A percentile compares a stretch with the other conserved stretches of the same genome.
These are phyloP conservation scores for Saccopteryx bilineata DNA, from an alignment of 2,113 vertebrate species.

Conservation along the genomic window DNA sequence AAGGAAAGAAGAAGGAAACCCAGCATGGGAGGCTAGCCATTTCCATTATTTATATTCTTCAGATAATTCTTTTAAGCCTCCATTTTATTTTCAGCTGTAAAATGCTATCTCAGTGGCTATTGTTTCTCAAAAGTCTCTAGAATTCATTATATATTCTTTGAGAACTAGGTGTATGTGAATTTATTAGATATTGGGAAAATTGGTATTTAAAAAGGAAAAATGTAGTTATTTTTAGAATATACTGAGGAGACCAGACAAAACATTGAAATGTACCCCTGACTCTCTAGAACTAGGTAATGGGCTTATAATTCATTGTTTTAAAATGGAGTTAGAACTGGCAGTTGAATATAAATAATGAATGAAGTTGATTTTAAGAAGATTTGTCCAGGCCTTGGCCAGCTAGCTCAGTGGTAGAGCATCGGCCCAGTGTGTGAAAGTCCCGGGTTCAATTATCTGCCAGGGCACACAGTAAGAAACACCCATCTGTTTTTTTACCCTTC, in stretches of 20 bases:
- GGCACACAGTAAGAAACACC: no score
- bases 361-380: conserved; percentile 11
- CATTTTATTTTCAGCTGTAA: not conserved
- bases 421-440: no score
- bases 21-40: not conserved
- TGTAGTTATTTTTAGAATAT: not conserved
- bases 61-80: not conserved
- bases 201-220: conserved; percentile 53
- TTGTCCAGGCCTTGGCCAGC: no score
- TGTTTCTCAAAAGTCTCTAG: conserved; percentile 20
- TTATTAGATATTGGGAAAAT: conserved; percentile 1
- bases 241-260: not conserved
- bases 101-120: conserved; percentile 1
- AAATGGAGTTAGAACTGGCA: conserved; percentile 16
- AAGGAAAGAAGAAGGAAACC: not conserved
- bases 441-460: no score
- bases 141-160: not conserved
- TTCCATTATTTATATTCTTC: conserved; percentile 30
- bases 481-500: no score
- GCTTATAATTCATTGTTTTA: not conserved
- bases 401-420: no score
- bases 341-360: conserved; percentile 53
- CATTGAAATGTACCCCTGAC: not conserved
- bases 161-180: conserved; percentile 43
- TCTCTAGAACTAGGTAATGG: not conserved